phyloP scores from a whole-genome alignment of 2,888 invertebrate species.

The Stramonita haemastoma region DNA sequence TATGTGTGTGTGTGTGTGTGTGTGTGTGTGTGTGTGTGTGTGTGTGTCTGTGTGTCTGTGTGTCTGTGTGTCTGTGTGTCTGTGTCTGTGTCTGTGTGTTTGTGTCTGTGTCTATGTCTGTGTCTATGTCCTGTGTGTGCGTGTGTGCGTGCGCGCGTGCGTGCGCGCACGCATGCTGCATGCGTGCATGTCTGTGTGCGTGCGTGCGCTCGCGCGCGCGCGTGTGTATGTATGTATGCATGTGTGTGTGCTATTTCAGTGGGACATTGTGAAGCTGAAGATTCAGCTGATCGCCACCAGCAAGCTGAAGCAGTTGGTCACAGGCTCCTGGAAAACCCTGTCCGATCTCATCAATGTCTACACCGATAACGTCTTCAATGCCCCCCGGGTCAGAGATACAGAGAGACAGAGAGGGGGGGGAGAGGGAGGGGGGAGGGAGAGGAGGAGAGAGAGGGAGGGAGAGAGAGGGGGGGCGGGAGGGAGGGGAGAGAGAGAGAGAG shows the following conservation, averaged over 20 bases:
- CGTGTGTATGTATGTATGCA: neutral
- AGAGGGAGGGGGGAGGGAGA: neutral
- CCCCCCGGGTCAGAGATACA: conserved; percentile 55
- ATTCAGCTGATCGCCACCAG: conserved; percentile 68
- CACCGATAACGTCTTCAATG: conserved; percentile 68
- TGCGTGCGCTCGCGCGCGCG: neutral
- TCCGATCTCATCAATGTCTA: conserved; percentile 74
- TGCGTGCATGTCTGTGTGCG: neutral
- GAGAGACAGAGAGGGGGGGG: neutral
- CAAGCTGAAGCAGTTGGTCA: conserved; percentile 66
- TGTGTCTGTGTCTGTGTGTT: too few relatives aligned
- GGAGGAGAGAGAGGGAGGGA: conserved; percentile 22
- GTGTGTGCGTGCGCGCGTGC: too few relatives aligned
- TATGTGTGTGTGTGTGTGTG: too few relatives aligned
- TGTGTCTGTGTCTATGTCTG: neutral
- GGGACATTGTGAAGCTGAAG: conserved; percentile 74
- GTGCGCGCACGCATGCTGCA: neutral
- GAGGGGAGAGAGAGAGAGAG: too few relatives aligned
- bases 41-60: neutral
- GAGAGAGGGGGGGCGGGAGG: conserved; percentile 21
- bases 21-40: conserved; percentile 11
- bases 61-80: neutral
- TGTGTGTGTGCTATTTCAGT: conserved; percentile 56
- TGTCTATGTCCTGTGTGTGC: conserved; percentile 32
- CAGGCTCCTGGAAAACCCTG: conserved; percentile 75